phyloP scores from a whole-genome alignment of 2,113 vertebrate genomes.

The Microcebus griseorufus region DNA sequence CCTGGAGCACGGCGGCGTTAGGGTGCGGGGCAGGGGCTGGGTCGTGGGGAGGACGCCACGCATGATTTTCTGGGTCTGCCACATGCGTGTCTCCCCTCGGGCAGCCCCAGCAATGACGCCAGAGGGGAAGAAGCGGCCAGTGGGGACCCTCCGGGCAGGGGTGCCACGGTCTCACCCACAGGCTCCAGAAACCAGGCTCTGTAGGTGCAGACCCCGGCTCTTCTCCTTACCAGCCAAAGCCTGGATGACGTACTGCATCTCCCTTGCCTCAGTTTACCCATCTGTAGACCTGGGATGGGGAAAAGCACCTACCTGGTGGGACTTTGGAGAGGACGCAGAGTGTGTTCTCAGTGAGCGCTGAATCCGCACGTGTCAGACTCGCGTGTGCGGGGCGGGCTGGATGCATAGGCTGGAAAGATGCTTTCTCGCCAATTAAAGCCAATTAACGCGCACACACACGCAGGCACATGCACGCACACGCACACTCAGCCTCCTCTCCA shows the following conservation, averaged over 20 bases:
- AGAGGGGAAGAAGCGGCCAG: not conserved
- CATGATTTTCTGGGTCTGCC: not conserved
- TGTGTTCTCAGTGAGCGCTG: not conserved
- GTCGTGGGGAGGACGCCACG: not conserved
- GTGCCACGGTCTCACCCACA: no score
- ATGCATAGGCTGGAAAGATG: not conserved
- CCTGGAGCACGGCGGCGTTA: not conserved
- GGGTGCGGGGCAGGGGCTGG: not conserved
- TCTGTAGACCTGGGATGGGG: not conserved
- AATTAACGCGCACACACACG: no score
- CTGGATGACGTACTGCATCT: no score
- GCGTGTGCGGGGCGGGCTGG: not conserved
- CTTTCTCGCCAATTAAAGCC: not conserved
- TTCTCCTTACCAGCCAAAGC: not conserved
- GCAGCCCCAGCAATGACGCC: not conserved
- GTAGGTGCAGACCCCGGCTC: not conserved
- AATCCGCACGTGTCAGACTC: not conserved
- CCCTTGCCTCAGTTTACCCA: not conserved
- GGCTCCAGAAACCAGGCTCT: not conserved
- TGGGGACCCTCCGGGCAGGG: not conserved
- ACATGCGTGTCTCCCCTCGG: fast-evolving
- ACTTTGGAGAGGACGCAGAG: not conserved
- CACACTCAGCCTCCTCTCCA: not conserved
- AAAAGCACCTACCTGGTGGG: not conserved
- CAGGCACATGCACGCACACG: no score